Conservation (phyloP, 2,113 vertebrate species). For the Semnornis frantzii region DNA sequence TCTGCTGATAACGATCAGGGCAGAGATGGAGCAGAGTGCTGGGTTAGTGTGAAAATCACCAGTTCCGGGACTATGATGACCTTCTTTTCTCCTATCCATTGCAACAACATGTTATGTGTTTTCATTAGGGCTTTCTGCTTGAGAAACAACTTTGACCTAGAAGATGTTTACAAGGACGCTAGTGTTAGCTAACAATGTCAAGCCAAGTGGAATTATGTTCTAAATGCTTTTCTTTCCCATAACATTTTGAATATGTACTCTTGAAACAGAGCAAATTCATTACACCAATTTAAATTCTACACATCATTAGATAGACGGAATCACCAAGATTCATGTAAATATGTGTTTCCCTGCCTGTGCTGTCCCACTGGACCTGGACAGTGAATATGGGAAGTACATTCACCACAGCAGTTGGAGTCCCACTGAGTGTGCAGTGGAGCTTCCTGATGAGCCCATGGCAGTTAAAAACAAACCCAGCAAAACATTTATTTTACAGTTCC, state of each 20-base stretch:
- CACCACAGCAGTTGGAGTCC: not conserved
- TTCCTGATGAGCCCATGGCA: not conserved
- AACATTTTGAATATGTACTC: not conserved
- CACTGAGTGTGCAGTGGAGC: rapidly evolving
- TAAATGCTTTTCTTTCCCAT: not conserved
- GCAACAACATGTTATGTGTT: not conserved
- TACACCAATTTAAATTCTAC: not conserved
- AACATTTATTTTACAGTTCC: not conserved
- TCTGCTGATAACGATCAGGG: not conserved
- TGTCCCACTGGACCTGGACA: not conserved
- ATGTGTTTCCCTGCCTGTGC: not conserved
- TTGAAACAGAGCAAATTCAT: not conserved
- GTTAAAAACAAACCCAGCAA: not conserved
- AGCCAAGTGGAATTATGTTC: not conserved
- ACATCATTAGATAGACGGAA: not conserved
- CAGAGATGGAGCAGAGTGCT: not conserved
- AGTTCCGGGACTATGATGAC: not conserved
- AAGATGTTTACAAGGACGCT: not conserved
- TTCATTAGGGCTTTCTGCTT: not conserved
- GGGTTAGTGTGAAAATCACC: rapidly evolving
- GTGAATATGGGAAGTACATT: not conserved
- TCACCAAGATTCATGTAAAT: not conserved
- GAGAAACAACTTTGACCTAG: not conserved
- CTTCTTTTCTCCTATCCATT: not conserved
- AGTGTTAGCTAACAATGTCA: not conserved